A percentile compares a stretch with the other conserved stretches of the same genome.
phyloP scores from a whole-genome alignment of 2,113 vertebrate species.

The Micronycteris hirsuta region DNA sequence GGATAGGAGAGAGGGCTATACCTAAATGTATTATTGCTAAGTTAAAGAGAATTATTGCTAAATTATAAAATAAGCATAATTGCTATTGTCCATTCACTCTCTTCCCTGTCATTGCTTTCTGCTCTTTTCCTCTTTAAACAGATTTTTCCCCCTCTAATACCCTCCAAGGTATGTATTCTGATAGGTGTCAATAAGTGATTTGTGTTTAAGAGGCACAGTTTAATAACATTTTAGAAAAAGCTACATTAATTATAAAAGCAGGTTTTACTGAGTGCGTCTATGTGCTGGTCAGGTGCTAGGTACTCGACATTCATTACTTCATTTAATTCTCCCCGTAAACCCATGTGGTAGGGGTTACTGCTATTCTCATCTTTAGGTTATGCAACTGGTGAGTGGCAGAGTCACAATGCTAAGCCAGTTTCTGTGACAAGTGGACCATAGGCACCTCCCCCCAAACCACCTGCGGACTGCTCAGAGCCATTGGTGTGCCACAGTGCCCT shows the following conservation, averaged over 20 bases:
- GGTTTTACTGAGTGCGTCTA: neutral
- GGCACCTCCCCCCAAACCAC: neutral
- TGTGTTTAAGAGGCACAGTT: neutral
- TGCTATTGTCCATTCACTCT: neutral
- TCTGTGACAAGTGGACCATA: neutral
- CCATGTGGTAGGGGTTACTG: neutral
- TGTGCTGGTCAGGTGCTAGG: neutral
- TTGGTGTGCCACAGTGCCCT: neutral
- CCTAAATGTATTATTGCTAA: neutral
- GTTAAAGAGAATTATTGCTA: neutral
- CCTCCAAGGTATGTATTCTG: neutral
- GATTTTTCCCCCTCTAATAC: neutral
- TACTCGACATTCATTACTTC: neutral
- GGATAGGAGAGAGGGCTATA: neutral
- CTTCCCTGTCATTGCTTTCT: neutral
- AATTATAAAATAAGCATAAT: neutral
- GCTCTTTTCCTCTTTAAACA: neutral
- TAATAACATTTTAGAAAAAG: neutral
- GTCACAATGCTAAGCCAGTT: neutral
- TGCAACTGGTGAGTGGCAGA: neutral
- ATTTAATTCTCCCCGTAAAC: neutral
- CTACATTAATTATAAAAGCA: neutral
- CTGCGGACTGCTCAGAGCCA: neutral
- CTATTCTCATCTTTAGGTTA: neutral
- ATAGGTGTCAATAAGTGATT: neutral